Conservation (phyloP, 2,888 invertebrate genomes). For the Patella depressa region DNA sequence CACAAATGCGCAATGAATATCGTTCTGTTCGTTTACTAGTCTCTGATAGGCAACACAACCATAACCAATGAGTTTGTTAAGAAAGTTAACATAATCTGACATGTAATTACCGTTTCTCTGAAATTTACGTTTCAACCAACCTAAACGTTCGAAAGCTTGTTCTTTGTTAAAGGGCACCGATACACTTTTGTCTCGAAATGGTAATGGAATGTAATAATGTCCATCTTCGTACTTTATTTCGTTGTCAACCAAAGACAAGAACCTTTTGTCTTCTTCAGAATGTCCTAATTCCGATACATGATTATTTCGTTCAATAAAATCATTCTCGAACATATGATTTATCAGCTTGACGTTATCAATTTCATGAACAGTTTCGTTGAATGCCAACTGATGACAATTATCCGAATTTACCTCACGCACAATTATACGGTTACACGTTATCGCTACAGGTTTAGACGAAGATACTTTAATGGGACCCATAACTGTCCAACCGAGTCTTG, state of each 20-base stretch:
- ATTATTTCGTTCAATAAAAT: neutral
- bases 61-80: conserved; percentile 16
- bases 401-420: neutral
- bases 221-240: neutral
- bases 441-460: neutral
- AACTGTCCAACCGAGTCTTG: neutral
- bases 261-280: conserved; percentile 19
- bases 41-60: conserved; percentile 22
- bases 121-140: conserved; percentile 7
- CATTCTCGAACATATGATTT: neutral
- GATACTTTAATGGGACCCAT: neutral
- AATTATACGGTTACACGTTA: conserved; percentile 2
- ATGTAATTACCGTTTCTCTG: conserved; percentile 1
- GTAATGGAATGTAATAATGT: conserved; percentile 21
- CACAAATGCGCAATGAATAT: conserved; percentile 21
- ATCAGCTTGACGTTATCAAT: neutral
- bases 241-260: conserved; percentile 18
- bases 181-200: conserved; percentile 13
- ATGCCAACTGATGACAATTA: neutral
- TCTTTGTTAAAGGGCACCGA: conserved; percentile 6
- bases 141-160: neutral
- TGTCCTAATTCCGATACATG: neutral
- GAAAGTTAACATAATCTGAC: conserved; percentile 21
- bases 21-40: neutral
- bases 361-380: neutral